A percentile compares a stretch with the other conserved stretches of the same genome.
These are phyloP conservation scores for Scrobipalpa costella DNA, from an alignment of 2,888 invertebrate genomes.

Conservation along the genomic window DNA sequence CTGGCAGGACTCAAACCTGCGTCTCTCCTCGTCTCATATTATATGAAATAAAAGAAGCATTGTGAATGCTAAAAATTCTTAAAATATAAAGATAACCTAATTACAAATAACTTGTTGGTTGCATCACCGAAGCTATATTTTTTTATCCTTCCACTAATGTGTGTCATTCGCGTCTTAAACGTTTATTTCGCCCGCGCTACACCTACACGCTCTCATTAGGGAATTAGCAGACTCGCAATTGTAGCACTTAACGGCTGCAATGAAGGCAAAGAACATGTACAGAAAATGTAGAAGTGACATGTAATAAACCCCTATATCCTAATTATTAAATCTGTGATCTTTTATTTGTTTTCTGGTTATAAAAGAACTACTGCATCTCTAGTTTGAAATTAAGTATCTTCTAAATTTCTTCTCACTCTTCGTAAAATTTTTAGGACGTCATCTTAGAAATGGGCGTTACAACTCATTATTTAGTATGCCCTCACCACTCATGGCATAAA, in stretches of 20 bases:
- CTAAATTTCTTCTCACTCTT: no score
- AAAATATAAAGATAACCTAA: no score
- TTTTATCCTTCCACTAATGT: conserved; percentile 64
- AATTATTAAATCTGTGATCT: neutral
- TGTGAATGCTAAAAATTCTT: no score
- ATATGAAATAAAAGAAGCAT: no score
- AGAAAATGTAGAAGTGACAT: conserved; percentile 49
- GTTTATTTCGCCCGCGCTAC: conserved; percentile 77
- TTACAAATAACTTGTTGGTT: no score
- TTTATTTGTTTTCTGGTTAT: neutral
- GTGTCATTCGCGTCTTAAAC: conserved; percentile 61
- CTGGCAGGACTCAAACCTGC: no score
- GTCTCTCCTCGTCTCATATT: no score
- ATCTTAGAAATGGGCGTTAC: no score
- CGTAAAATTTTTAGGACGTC: no score
- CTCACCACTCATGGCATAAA: no score
- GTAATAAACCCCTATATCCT: neutral
- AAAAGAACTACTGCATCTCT: no score
- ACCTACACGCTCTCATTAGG: conserved; percentile 76
- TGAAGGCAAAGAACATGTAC: conserved; percentile 63
- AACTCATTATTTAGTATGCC: no score
- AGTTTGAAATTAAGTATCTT: neutral
- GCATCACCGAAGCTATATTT: conserved; percentile 46
- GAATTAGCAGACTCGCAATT: conserved; percentile 77
- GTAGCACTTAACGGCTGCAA: conserved; percentile 67